A percentile compares a stretch with the other conserved stretches of the same genome.
Evolutionary conservation across 2,113 vertebrate species (phyloP).

Genomic region (Bothrops jararaca): DNA sequence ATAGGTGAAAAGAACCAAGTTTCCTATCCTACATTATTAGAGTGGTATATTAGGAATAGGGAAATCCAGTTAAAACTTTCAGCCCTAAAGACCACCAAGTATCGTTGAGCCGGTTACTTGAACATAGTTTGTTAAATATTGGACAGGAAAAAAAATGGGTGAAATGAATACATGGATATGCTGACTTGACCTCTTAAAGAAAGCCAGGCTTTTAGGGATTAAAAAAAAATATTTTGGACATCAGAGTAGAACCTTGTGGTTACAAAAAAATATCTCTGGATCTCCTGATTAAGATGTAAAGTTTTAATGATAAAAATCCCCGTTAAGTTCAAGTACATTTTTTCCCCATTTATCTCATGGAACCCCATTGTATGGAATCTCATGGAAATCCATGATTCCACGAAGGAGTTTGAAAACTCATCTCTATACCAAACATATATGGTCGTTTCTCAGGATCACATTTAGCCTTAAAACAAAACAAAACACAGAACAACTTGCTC

Average conservation of each 20-base stretch:
- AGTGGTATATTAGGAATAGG: background rate
- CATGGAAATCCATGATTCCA: background rate
- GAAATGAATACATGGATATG: background rate
- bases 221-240: background rate
- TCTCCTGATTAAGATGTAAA: background rate
- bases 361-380: background rate
- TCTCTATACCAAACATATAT: background rate
- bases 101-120: background rate
- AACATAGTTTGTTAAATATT: background rate
- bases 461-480: background rate
- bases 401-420: background rate
- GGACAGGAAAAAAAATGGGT: background rate
- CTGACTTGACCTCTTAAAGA: background rate
- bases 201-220: background rate
- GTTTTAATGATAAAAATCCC: background rate
- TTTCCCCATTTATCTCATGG: background rate
- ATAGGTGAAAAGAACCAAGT: background rate
- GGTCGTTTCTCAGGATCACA: background rate
- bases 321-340: background rate
- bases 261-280: background rate
- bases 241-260: background rate
- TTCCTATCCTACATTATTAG: background rate
- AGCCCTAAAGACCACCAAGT: background rate
- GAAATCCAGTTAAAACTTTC: background rate
- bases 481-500: background rate